These are phyloP conservation scores for Metaphire vulgaris DNA, from an alignment of 1,140 invertebrate genomes.

Conservation along the genomic window DNA sequence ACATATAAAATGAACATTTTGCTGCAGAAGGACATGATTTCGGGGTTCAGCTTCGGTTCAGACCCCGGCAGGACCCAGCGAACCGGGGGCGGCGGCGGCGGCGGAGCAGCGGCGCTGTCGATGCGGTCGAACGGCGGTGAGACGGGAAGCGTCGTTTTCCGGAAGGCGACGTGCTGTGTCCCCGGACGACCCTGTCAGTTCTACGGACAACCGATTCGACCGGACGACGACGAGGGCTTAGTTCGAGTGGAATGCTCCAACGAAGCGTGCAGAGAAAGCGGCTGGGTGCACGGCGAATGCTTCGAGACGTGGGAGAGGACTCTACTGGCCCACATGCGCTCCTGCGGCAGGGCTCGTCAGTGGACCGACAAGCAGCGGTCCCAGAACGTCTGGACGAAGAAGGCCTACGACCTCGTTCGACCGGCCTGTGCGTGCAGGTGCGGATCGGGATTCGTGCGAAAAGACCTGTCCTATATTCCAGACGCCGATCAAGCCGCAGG, in stretches of 20 bases:
- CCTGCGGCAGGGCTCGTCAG: conserved; percentile 76
- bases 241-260: conserved; percentile 90
- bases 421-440: conserved; percentile 71
- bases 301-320: conserved; percentile 87
- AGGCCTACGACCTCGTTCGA: conserved; percentile 88
- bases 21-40: background rate
- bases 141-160: background rate
- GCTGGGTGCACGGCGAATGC: conserved; percentile 90
- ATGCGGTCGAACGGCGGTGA: background rate
- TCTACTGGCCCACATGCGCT: conserved; percentile 77
- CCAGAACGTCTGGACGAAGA: conserved; percentile 95
- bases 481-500: no score
- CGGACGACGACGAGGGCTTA: background rate
- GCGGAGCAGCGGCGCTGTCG: no score
- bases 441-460: conserved; percentile 82
- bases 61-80: no score
- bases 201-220: background rate
- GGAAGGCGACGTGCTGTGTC: background rate
- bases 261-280: conserved; percentile 74
- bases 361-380: conserved; percentile 88
- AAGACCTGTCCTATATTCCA: conserved; percentile 84
- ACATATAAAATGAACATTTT: no score
- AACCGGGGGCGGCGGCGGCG: no score
- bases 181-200: background rate
- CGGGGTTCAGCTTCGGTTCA: no score